Conservation (phyloP, 2,888 invertebrate genomes). For the Spodoptera picta region DNA sequence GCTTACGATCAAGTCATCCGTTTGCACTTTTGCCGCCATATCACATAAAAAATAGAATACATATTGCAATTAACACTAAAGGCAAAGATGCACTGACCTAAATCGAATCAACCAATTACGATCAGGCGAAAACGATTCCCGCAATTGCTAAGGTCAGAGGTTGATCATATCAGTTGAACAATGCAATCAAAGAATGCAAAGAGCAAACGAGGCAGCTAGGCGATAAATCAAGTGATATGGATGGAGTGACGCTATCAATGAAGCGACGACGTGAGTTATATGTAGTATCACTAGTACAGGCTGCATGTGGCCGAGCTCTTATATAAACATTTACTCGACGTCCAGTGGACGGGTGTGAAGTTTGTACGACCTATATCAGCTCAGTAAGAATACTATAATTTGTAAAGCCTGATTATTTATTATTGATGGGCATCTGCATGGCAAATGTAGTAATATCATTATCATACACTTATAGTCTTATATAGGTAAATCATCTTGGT, state of each 20-base stretch:
- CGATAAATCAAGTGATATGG: conserved; percentile 49
- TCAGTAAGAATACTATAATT: no score
- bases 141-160: conserved; percentile 33
- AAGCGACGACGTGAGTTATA: conserved; percentile 19
- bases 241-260: conserved; percentile 43
- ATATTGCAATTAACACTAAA: no score
- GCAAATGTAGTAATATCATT: no score
- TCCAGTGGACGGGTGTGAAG: conserved; percentile 17
- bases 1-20: no score
- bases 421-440: no score
- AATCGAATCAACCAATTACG: conserved; percentile 2
- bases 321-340: conserved; percentile 35
- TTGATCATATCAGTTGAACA: conserved; percentile 42
- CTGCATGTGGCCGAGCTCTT: conserved; percentile 20
- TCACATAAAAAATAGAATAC: no score
- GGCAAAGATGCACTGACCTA: not conserved
- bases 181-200: conserved; percentile 43
- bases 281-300: conserved; percentile 3
- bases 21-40: no score
- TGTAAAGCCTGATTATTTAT: no score
- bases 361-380: conserved; percentile 10
- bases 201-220: conserved; percentile 28
- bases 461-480: no score
- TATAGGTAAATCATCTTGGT: no score
- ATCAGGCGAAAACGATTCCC: conserved; percentile 12